Evolutionary conservation across 2,888 invertebrate species (phyloP).

Genomic region (Chalcosyrphus nemorum): DNA sequence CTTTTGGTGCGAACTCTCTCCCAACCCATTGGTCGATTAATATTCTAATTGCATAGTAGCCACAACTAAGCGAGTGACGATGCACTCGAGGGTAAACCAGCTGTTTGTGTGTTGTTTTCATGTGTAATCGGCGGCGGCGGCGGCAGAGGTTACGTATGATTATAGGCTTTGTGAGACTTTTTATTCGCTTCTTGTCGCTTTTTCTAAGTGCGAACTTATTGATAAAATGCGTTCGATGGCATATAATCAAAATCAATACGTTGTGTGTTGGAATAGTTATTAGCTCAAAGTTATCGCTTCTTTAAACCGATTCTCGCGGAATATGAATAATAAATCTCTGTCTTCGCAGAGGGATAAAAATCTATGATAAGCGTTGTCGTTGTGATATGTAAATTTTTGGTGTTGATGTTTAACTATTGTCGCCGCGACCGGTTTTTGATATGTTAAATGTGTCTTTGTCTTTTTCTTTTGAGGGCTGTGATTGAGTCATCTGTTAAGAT

Average conservation of each 20-base stretch:
- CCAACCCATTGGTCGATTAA: conserved; percentile 17
- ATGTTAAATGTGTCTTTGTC: conserved; percentile 13
- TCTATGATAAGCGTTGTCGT: background rate
- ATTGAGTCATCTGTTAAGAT: conserved; percentile 21
- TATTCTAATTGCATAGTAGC: conserved; percentile 43
- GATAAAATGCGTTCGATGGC: background rate
- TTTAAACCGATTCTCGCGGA: background rate
- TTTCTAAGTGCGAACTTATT: background rate
- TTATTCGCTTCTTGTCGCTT: conserved; percentile 1
- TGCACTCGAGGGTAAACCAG: conserved; percentile 40
- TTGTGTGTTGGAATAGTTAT: background rate
- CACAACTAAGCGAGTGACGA: conserved; percentile 8
- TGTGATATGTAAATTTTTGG: background rate
- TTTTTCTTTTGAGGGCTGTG: background rate
- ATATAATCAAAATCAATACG: background rate
- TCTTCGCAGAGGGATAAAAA: background rate
- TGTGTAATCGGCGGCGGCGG: background rate
- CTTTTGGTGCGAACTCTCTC: background rate
- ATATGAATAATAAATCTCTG: background rate
- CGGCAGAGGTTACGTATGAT: background rate
- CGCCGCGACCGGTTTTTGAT: conserved; percentile 9
- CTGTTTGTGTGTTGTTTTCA: conserved; percentile 22
- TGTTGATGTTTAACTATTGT: background rate
- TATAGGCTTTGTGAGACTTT: background rate
- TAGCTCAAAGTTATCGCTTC: background rate